Evolutionary conservation across 2,888 invertebrate species (phyloP).

Genomic region (Agrochola macilenta): DNA sequence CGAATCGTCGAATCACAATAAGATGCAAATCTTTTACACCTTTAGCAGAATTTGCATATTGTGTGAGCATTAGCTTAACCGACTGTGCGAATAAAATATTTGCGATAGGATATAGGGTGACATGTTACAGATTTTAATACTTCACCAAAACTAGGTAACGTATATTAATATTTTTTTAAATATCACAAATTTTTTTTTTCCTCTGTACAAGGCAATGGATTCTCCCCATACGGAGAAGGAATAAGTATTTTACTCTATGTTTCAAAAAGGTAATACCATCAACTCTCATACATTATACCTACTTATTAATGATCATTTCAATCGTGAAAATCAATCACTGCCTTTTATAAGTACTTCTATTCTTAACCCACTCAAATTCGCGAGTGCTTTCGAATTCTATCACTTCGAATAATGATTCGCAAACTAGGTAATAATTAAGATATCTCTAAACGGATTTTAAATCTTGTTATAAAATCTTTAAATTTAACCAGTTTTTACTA

Average conservation of each 20-base stretch:
- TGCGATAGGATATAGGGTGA: slow-evolving; percentile 38
- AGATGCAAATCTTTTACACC: slow-evolving; percentile 90
- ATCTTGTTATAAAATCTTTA: neutral
- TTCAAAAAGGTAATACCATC: neutral
- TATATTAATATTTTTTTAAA: neutral
- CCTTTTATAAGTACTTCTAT: neutral
- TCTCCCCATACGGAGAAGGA: neutral
- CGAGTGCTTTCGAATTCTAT: neutral
- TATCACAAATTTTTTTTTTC: neutral
- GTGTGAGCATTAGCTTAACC: slow-evolving; percentile 67
- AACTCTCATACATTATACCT: neutral
- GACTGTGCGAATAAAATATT: slow-evolving; percentile 51
- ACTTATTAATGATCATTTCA: neutral
- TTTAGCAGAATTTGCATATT: slow-evolving; percentile 85
- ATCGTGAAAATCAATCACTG: neutral
- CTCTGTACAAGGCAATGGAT: neutral
- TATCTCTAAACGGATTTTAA: neutral
- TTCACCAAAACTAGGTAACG: neutral
- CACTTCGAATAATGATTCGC: neutral
- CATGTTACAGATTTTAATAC: slow-evolving; percentile 17
- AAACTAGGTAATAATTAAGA: too few relatives aligned
- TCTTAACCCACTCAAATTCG: neutral
- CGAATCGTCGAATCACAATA: slow-evolving; percentile 87
- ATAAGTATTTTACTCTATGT: neutral
- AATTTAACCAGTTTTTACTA: too few relatives aligned